Base-by-base conservation (phyloP, 1,140 invertebrate species). In the Lutraria rhynchaena region DNA sequence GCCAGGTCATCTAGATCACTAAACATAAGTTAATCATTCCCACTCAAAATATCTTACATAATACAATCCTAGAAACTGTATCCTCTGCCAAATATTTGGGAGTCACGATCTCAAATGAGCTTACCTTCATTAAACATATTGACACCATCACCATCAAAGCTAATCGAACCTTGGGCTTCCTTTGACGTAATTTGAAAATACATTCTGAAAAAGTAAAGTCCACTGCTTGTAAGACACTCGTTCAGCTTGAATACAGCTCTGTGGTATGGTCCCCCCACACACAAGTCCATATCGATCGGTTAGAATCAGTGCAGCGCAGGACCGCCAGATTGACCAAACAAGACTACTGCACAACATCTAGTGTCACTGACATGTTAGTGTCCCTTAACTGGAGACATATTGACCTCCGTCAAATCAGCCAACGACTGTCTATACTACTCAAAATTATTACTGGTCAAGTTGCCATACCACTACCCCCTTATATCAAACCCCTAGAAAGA, bases 91-190 rank as follows among this genome's bases (percentile, higher is more conserved):
- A n/a, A n/a, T n/a, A n/a, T n/a, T n/a, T n/a, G n/a, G n/a, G n/a
- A n/a, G n/a, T n/a, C n/a, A n/a, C n/a, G n/a, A n/a, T n/a, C n/a
- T n/a, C 44, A 51, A 29, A 51, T 22, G 53, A 82, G 9, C 24
- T 49, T n/a, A 41, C 67, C 22, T 82, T 41, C 19, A 61, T 51
- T 24, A 58, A 51, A 22, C 58, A 81, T 49, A 81, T 81, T 33
- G 33, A 73, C n/a, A 74, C 27, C 17, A 37, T 44, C n/a, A 60
- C 27, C 17, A 74, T 35, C 57, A 58, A 74, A 29, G 33, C 70
- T 37, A 57, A 74, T 37, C 51, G 44, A 58, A 74, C 51, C 3
- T 27, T 74, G 27, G 51, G 55, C 4, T 74, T 74, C 33, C 29
- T 57, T 24, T 3, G 55, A n/a, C 1, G 35, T 24, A 74, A 74